Conservation (phyloP, 2,797 vertebrate genomes). For the Lutjanus argentimaculatus region DNA sequence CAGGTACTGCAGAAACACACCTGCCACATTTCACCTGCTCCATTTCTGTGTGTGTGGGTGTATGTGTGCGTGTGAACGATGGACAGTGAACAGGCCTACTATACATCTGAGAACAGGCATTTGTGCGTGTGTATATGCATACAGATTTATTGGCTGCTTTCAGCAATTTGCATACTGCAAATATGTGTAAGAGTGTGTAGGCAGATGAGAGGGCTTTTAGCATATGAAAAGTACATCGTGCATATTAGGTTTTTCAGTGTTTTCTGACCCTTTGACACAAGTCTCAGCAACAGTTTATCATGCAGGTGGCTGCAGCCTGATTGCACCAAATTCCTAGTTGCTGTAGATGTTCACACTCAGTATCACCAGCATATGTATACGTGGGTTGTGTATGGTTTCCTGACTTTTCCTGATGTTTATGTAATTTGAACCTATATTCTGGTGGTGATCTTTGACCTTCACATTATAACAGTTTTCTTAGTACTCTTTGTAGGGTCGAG, state of each 20-base stretch:
- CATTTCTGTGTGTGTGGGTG: background rate
- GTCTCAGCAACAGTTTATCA: background rate
- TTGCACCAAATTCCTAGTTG: too few relatives aligned
- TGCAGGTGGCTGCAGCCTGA: background rate
- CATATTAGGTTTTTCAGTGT: background rate
- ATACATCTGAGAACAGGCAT: conserved; percentile 8
- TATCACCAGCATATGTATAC: too few relatives aligned
- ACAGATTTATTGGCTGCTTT: conserved; percentile 40
- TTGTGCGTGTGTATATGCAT: background rate
- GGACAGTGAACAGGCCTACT: background rate
- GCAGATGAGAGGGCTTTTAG: conserved; percentile 39
- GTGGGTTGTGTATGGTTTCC: conserved; percentile 33
- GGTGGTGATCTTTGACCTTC: conserved; percentile 24
- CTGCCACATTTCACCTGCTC: conserved; percentile 62
- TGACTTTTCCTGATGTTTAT: background rate
- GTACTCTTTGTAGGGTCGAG: background rate
- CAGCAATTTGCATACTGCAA: conserved; percentile 63
- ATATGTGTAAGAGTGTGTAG: conserved; percentile 52
- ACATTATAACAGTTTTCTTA: background rate
- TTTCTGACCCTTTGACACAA: conserved; percentile 26
- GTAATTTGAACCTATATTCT: background rate
- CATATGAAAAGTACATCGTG: conserved; percentile 28
- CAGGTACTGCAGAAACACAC: conserved; percentile 37
- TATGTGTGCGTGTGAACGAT: conserved; percentile 7
- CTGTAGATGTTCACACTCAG: background rate